phyloP scores from a whole-genome alignment of 2,113 vertebrate genomes.

The Esox niger region DNA sequence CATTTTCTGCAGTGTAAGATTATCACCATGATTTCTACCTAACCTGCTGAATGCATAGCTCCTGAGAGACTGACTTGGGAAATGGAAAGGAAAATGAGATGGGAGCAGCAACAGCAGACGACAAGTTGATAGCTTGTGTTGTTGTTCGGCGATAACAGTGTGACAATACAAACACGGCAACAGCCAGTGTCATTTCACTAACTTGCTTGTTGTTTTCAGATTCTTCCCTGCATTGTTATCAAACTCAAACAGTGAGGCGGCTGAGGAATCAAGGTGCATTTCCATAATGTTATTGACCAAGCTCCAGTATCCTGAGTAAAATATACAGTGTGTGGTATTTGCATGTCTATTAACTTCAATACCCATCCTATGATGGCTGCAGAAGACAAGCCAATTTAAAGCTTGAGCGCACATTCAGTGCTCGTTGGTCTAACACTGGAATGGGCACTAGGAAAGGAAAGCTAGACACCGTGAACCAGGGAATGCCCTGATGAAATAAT shows the following conservation, averaged over 20 bases:
- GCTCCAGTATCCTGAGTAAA: constrained; percentile 21
- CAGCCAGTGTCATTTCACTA: constrained; percentile 34
- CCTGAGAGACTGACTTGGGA: neutral
- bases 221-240: constrained; percentile 52
- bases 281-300: constrained; percentile 68
- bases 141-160: constrained; percentile 30
- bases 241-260: constrained; percentile 54
- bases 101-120: neutral
- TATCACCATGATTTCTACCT: neutral
- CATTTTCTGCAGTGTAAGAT: too few relatives aligned
- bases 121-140: neutral
- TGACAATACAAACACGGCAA: constrained; percentile 42
- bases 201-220: constrained; percentile 40
- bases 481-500: constrained; percentile 51
- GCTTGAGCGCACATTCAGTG: constrained; percentile 55
- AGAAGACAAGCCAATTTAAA: constrained; percentile 65
- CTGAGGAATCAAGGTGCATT: constrained; percentile 50
- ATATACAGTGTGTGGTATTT: constrained; percentile 45
- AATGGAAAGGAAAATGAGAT: neutral
- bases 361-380: constrained; percentile 31
- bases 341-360: constrained; percentile 64
- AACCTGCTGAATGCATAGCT: neutral
- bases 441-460: constrained; percentile 8
- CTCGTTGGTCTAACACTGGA: constrained; percentile 14
- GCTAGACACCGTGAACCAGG: constrained; percentile 39